phyloP scores from a whole-genome alignment of 2,888 invertebrate species.

The Drosophila pegasa region DNA sequence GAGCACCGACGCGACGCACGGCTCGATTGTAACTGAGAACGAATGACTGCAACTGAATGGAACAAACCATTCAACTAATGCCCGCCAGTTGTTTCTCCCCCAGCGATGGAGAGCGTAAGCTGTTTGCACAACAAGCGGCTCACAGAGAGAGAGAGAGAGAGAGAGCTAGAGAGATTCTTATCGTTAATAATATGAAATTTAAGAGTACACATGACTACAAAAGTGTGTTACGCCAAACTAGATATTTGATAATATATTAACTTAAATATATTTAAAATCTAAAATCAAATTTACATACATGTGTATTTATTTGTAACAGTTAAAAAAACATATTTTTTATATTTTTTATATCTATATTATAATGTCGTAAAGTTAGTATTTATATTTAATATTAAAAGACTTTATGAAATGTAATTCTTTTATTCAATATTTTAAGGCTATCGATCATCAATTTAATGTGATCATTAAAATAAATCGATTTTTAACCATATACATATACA shows the following conservation, averaged over 20 bases:
- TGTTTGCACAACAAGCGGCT: constrained; percentile 18
- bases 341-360: no score
- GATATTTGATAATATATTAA: neutral
- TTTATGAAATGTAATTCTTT: no score
- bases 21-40: constrained; percentile 41
- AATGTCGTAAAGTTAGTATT: no score
- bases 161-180: constrained; percentile 5
- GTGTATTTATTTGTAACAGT: no score
- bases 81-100: neutral
- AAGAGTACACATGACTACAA: constrained; percentile 27
- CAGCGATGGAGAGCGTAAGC: constrained; percentile 14
- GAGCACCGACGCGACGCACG: constrained; percentile 35
- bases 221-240: neutral
- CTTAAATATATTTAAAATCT: neutral
- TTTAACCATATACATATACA: neutral
- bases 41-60: constrained; percentile 28
- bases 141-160: constrained; percentile 2
- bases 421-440: no score
- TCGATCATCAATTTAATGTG: neutral
- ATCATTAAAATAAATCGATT: constrained; percentile 9
- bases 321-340: no score
- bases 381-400: no score
- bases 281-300: neutral
- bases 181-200: neutral
- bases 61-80: constrained; percentile 11